Base-by-base conservation (phyloP, 2,888 invertebrate species). In the Podotricha telesiphe region DNA sequence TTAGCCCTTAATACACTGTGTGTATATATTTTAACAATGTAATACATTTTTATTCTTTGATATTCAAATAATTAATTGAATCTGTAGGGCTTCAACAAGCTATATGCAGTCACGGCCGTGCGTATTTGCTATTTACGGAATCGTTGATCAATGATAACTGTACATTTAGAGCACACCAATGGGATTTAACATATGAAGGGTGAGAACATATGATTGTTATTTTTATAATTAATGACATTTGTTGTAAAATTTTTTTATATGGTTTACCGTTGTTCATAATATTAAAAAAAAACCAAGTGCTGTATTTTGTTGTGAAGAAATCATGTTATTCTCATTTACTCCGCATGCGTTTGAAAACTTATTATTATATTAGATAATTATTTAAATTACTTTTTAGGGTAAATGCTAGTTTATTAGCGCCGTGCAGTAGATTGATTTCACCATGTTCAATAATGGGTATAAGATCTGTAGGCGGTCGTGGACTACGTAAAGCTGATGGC, bases 61-160 rank as follows among this genome's bases (percentile, higher is more conserved):
- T 13, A 42, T 42, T 42, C 4, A 13, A 42, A 13, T 42, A 42
- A 42, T 42, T 42, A 13, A 42, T 42, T 11, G 13, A 42, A 13
- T 79, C 19, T 76, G 11, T 75, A 94, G 94, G 75, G 69, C 76
- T 95, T 11, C 83, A 91, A 65, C 89, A 92, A 82, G 93, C 94
- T 0, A 89, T 94, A 68, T 95, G 95, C 83, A 95, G 94, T 58
- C 95, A 95, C 74, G 94, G 94, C 0, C 91, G 94, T 4, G 91
- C 95, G 0, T 94, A 94, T 72, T 74, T 93, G 2, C 92, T 94
- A 42, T 94, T 95, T 73, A 95, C 93, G 0, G 94, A 95, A 77
- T 94, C 94, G 0, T 79, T 95, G 74, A 79, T 91, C 28, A 86
- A 81, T 73, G 80, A 77, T 4, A 93, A 94, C 76, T 95, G 95